A percentile compares a stretch with the other conserved stretches of the same genome.
These are phyloP conservation scores for Caprella mutica DNA, from an alignment of 2,888 invertebrate genomes.

Conservation along the genomic window DNA sequence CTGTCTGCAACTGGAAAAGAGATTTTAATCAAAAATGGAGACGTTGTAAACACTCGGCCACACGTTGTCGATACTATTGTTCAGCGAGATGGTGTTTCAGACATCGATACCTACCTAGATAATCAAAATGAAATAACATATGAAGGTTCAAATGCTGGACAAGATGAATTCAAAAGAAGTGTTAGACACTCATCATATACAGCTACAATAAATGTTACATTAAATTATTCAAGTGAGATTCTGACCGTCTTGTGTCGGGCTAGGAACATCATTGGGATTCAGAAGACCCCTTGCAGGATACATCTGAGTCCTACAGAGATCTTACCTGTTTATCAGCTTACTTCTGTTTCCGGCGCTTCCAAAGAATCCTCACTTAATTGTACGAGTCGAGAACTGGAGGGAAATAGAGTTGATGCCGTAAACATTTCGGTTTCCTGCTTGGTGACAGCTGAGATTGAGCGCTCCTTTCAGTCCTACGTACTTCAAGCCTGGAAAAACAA, in stretches of 20 bases:
- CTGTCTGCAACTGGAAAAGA: not conserved
- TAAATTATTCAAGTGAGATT: slow-evolving; percentile 3
- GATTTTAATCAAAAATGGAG: not conserved
- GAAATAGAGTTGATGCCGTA: not conserved
- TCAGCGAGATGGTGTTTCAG: too few relatives aligned
- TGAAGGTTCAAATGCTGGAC: too few relatives aligned
- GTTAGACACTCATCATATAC: not conserved
- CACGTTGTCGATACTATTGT: too few relatives aligned
- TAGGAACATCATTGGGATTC: not conserved
- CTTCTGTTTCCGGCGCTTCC: not conserved
- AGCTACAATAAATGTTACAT: not conserved
- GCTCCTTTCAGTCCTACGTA: slow-evolving; percentile 7
- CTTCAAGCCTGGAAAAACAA: slow-evolving; percentile 6
- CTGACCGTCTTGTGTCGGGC: not conserved
- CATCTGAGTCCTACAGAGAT: slow-evolving; percentile 1
- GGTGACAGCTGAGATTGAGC: slow-evolving; percentile 3
- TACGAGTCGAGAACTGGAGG: not conserved
- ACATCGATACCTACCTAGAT: too few relatives aligned
- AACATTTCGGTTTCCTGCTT: too few relatives aligned
- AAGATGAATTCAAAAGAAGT: too few relatives aligned
- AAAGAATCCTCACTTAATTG: not conserved
- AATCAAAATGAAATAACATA: too few relatives aligned
- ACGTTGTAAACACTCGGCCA: too few relatives aligned
- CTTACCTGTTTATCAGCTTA: not conserved
- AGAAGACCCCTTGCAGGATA: not conserved